phyloP scores from a whole-genome alignment of 2,113 vertebrate genomes.

The Cyanocitta stelleri region DNA sequence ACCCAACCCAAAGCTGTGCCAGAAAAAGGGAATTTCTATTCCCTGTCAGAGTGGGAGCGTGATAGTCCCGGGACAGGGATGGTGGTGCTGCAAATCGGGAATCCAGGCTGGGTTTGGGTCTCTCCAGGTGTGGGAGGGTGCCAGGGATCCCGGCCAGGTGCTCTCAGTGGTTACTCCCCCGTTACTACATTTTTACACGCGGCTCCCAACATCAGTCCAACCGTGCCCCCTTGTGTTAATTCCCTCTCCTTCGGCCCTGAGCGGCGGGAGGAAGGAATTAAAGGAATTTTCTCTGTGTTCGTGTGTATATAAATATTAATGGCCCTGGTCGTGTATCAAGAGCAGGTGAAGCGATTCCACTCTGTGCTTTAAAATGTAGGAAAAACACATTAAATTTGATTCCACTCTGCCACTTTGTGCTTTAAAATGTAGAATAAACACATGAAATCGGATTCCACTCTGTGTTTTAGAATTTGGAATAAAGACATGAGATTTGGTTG shows the following conservation, averaged over 20 bases:
- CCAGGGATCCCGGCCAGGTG: not conserved
- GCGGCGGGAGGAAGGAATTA: not conserved
- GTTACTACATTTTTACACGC: not conserved
- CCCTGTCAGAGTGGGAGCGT: not conserved
- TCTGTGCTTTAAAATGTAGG: not conserved
- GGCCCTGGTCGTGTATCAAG: rapidly evolving
- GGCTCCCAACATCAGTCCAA: not conserved
- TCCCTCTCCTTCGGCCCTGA: not conserved
- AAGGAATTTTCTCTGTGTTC: not conserved
- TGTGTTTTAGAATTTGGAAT: not conserved
- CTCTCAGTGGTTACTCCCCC: not conserved
- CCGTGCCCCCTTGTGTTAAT: constrained; percentile 14
- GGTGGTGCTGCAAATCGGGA: not conserved
- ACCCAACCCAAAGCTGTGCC: not conserved
- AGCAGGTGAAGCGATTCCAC: not conserved
- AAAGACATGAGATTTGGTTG: not conserved
- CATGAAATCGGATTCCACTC: rapidly evolving
- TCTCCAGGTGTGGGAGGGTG: not conserved
- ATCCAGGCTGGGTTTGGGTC: not conserved
- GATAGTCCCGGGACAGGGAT: not conserved
- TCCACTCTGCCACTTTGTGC: not conserved
- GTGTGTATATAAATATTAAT: rapidly evolving
- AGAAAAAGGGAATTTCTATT: not conserved
- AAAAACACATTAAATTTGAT: not conserved
- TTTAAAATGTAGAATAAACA: not conserved